These are phyloP conservation scores for Palythoa grandis DNA, from an alignment of 92 coral and sea anemone species.

Conservation along the genomic window DNA sequence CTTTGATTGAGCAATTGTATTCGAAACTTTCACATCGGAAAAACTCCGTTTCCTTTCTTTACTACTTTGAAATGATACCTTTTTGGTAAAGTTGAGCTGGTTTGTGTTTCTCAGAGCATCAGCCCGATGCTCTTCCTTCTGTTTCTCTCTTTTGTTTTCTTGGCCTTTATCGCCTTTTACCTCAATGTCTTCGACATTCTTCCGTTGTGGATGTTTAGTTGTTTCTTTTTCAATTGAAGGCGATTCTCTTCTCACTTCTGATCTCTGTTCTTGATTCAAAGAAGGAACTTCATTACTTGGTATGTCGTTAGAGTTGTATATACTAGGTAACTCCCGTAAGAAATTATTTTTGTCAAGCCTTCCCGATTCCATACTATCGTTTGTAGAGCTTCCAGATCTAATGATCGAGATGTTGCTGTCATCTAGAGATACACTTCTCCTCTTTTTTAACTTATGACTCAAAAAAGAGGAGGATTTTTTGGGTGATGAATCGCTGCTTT, in stretches of 20 bases:
- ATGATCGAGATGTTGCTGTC: background rate
- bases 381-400: background rate
- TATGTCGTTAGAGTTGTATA: background rate
- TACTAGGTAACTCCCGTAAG: background rate
- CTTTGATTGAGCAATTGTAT: slow-evolving; percentile 66
- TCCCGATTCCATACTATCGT: background rate
- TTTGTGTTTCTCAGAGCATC: slow-evolving; percentile 58
- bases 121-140: slow-evolving; percentile 42
- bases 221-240: background rate
- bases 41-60: slow-evolving; percentile 55
- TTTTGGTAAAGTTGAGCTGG: slow-evolving; percentile 57
- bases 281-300: background rate
- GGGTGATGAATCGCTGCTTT: background rate
- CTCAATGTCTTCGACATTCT: background rate
- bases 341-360: background rate
- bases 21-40: slow-evolving; percentile 72
- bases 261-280: slow-evolving; percentile 26
- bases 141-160: background rate
- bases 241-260: background rate
- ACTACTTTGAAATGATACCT: slow-evolving; percentile 45
- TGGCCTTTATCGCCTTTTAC: background rate
- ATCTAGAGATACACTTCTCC: slow-evolving; percentile 39
- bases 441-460: background rate
- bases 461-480: background rate
- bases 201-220: background rate